Evolutionary conservation across 2,888 invertebrate genomes (phyloP).

Genomic region (Sicus ferrugineus): DNA sequence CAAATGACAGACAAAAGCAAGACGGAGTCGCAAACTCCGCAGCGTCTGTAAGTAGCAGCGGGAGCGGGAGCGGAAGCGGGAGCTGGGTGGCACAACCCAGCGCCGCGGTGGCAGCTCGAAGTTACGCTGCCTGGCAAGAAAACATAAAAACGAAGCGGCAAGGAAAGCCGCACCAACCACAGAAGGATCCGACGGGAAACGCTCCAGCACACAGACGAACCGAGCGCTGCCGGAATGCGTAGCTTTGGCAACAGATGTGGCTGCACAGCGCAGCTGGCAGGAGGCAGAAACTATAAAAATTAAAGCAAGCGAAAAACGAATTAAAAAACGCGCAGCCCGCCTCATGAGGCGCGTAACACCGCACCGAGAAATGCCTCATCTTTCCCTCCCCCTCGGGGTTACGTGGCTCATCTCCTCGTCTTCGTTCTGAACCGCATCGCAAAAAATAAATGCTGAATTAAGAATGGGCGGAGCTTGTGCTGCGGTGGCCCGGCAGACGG

Average conservation of each 20-base stretch:
- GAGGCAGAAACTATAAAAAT: no score
- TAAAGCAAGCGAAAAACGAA: neutral
- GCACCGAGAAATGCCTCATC: neutral
- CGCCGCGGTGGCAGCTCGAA: no score
- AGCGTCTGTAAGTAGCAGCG: neutral
- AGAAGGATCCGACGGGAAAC: no score
- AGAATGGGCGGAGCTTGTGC: conserved; percentile 25
- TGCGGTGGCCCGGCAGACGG: neutral
- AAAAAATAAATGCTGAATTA: conserved; percentile 22
- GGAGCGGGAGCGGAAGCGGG: neutral
- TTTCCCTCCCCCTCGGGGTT: neutral
- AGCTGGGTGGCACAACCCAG: no score
- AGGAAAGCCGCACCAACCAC: conserved; percentile 4
- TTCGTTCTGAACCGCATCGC: conserved; percentile 5
- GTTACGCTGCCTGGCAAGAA: neutral
- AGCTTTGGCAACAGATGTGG: no score
- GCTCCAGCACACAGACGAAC: no score
- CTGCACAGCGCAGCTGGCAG: no score
- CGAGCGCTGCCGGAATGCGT: no score
- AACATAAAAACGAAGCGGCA: neutral
- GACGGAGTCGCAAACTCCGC: neutral
- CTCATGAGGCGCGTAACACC: neutral
- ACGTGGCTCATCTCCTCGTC: conserved; percentile 5
- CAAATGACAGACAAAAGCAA: neutral
- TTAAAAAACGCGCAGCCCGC: neutral